These are phyloP conservation scores for Cherax destructor DNA, from an alignment of 1,140 invertebrate species.

Conservation along the genomic window DNA sequence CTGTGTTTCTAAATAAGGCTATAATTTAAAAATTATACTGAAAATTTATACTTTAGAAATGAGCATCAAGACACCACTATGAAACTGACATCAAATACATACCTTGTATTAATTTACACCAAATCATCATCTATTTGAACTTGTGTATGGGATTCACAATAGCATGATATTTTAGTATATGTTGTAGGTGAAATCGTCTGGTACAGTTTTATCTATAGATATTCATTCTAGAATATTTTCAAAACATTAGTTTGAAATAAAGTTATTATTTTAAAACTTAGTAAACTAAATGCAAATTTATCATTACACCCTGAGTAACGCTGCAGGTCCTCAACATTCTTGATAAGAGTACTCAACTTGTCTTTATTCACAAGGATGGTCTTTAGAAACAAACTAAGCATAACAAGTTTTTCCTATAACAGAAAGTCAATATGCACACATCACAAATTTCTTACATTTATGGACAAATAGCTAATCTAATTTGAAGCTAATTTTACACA, in stretches of 20 bases:
- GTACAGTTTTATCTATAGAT: background rate
- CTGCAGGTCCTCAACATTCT: background rate
- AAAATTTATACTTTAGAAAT: background rate
- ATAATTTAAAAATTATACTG: background rate
- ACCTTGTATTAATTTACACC: background rate
- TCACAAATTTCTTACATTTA: too few species aligned
- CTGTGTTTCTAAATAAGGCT: background rate
- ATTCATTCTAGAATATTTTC: background rate
- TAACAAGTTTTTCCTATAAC: too few species aligned
- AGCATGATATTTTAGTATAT: background rate
- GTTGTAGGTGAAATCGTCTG: background rate
- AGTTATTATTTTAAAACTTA: background rate
- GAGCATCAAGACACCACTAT: background rate
- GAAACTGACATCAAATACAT: background rate
- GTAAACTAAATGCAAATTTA: background rate
- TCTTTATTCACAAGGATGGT: too few species aligned
- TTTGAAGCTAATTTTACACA: too few species aligned
- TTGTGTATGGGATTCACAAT: background rate
- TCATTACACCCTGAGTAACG: background rate
- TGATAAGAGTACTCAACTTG: too few species aligned
- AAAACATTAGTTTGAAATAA: background rate
- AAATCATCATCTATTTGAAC: background rate
- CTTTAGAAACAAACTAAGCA: too few species aligned
- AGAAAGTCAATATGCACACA: too few species aligned
- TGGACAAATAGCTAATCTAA: too few species aligned